A percentile compares a stretch with the other conserved stretches of the same genome.
These are phyloP conservation scores for Cygnus buccinator DNA, from an alignment of 2,113 vertebrate genomes.

Conservation along the genomic window DNA sequence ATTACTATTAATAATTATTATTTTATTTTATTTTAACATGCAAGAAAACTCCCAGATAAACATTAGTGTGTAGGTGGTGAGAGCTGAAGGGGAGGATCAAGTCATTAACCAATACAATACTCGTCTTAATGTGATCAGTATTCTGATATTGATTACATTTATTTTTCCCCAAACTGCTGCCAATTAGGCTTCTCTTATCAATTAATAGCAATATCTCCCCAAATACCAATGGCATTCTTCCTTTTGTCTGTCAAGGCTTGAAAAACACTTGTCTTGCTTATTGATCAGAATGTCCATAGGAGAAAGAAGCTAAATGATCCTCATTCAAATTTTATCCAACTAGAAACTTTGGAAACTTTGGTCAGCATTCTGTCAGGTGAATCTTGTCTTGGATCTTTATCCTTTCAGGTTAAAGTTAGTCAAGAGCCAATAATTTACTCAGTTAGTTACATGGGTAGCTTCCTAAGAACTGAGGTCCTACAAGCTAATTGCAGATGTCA, in stretches of 20 bases:
- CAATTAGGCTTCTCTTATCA: not conserved
- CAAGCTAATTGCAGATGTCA: not conserved
- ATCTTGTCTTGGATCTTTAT: not conserved
- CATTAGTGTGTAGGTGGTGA: not conserved
- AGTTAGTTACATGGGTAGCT: not conserved
- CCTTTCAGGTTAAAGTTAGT: not conserved
- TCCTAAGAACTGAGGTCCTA: not conserved
- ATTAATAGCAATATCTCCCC: not conserved
- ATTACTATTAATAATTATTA: no score
- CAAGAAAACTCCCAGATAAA: not conserved
- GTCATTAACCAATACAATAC: not conserved
- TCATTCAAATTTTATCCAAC: not conserved
- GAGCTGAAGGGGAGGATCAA: not conserved
- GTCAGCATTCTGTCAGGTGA: not conserved
- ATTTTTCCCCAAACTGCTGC: not conserved
- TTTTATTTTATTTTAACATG: not conserved
- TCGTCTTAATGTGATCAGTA: not conserved
- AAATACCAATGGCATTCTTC: not conserved
- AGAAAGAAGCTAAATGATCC: not conserved
- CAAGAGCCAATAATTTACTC: not conserved
- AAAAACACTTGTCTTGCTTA: not conserved
- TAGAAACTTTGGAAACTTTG: not conserved
- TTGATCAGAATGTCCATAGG: not conserved
- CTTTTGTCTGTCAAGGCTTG: not conserved
- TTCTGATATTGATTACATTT: not conserved